phyloP scores from a whole-genome alignment of 1,140 invertebrate species.

The Drosophila azteca region DNA sequence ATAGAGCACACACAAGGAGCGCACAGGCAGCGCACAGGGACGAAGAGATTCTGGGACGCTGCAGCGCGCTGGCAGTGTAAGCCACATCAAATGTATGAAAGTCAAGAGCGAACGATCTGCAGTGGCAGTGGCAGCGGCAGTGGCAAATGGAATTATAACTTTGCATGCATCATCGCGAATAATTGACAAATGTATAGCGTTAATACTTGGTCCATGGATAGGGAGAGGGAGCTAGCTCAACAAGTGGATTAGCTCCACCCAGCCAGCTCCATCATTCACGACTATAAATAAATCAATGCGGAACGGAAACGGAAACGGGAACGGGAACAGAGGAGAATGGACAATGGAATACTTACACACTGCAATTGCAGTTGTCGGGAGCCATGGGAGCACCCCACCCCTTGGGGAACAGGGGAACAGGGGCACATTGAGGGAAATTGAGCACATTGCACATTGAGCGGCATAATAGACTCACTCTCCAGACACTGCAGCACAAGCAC shows the following conservation, averaged over 20 bases:
- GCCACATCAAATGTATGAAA: constrained; percentile 29
- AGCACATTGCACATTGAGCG: constrained; percentile 31
- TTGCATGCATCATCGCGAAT: constrained; percentile 25
- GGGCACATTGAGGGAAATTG: constrained; percentile 47
- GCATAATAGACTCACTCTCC: constrained; percentile 63
- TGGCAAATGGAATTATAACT: constrained; percentile 42
- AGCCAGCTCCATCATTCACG: too few relatives aligned
- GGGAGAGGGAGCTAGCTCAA: neutral
- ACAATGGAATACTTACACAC: too few relatives aligned
- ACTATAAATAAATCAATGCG: too few relatives aligned
- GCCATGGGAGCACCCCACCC: neutral
- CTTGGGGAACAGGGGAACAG: constrained; percentile 40
- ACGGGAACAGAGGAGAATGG: too few relatives aligned
- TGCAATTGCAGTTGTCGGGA: too few relatives aligned
- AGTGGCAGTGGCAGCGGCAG: constrained; percentile 6
- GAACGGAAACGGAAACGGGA: too few relatives aligned
- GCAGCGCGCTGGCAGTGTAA: neutral
- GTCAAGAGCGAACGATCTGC: constrained; percentile 1
- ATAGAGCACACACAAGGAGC: neutral
- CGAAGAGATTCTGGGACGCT: neutral
- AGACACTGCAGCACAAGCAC: constrained; percentile 31
- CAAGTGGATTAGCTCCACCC: constrained; percentile 5
- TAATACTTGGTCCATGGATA: constrained; percentile 11
- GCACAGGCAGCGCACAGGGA: too few relatives aligned
- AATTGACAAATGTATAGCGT: constrained; percentile 47